Evolutionary conservation across 2,797 vertebrate species (phyloP).

Genomic region (Trichosurus vulpecula): DNA sequence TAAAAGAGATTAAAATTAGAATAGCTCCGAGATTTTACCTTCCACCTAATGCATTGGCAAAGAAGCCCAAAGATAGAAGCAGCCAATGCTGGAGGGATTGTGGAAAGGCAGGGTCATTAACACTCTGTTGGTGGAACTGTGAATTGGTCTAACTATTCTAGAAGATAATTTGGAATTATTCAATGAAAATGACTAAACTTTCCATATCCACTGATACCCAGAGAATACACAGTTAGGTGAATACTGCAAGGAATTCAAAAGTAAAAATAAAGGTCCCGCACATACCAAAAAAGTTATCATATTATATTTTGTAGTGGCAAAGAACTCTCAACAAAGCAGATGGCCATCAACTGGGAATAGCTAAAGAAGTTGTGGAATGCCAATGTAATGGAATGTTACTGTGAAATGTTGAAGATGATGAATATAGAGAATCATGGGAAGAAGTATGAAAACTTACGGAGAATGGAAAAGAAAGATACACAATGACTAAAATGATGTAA

Average conservation of each 20-base stretch:
- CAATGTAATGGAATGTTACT: neutral
- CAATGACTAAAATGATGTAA: neutral
- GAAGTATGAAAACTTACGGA: neutral
- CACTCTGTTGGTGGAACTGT: neutral
- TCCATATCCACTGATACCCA: neutral
- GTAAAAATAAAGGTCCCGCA: neutral
- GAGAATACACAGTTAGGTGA: neutral
- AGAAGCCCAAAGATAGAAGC: neutral
- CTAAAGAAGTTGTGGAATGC: neutral
- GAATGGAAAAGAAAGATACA: neutral
- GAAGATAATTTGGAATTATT: neutral
- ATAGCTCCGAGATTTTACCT: neutral
- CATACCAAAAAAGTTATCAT: too few relatives aligned
- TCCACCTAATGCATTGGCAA: neutral
- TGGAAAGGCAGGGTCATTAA: neutral
- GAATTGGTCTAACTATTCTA: neutral
- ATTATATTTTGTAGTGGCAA: neutral
- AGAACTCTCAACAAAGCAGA: neutral
- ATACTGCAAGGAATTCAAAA: neutral
- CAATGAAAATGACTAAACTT: neutral
- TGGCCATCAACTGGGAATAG: neutral
- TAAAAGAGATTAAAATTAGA: neutral
- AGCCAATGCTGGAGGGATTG: neutral
- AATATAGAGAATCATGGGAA: neutral
- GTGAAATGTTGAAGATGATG: neutral